phyloP scores from a whole-genome alignment of 2,113 vertebrate species.

The Eolophus roseicapilla region DNA sequence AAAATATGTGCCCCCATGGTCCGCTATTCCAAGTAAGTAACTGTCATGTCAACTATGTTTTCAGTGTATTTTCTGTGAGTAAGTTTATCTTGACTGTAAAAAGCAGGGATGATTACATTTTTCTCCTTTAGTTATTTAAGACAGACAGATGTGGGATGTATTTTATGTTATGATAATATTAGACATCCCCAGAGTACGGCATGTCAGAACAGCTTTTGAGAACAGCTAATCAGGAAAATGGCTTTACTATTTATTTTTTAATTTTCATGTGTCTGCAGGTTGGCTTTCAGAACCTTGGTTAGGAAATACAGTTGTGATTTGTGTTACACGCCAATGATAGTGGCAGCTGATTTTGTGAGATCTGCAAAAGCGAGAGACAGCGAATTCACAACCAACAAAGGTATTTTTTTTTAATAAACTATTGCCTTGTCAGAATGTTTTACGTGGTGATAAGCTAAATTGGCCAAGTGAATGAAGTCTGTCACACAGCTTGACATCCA shows the following conservation, averaged over 20 bases:
- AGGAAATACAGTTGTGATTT: constrained; percentile 92
- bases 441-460: not conserved
- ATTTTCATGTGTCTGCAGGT: constrained; percentile 70
- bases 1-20: constrained; percentile 97
- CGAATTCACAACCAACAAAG: constrained; percentile 93
- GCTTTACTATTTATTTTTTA: not conserved
- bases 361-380: constrained; percentile 95
- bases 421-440: not conserved
- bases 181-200: not conserved
- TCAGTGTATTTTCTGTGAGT: not conserved
- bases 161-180: not conserved
- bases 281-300: constrained; percentile 93
- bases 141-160: accelerated
- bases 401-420: constrained; percentile 64
- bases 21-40: constrained; percentile 95
- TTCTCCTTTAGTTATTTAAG: not conserved
- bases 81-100: not conserved
- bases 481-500: not conserved
- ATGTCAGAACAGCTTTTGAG: not conserved
- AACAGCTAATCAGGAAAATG: not conserved
- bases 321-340: constrained; percentile 97
- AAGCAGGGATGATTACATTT: not conserved
- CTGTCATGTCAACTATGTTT: not conserved
- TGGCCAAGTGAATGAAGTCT: not conserved
- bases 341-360: constrained; percentile 91